Evolutionary conservation across 2,113 vertebrate genomes (phyloP).

Genomic region (Dinomys branickii): DNA sequence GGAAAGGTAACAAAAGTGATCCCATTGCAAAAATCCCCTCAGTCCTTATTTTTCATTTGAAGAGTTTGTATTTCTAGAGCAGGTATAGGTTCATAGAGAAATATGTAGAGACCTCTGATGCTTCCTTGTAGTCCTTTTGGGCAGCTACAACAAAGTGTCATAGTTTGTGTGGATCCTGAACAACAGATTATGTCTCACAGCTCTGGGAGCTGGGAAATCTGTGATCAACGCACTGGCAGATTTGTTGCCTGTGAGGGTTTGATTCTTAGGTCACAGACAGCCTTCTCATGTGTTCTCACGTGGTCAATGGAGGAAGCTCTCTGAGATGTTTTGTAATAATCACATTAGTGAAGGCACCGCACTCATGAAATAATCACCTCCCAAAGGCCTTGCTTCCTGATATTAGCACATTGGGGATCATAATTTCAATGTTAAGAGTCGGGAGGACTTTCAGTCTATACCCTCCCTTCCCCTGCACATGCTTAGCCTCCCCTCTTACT

Average conservation of each 20-base stretch:
- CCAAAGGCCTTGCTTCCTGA: not conserved
- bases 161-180: not conserved
- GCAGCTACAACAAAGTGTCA: not conserved
- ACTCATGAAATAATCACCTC: not conserved
- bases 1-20: not conserved
- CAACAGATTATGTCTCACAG: not conserved
- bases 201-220: not conserved
- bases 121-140: not conserved
- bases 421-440: not conserved
- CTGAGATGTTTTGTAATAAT: not conserved
- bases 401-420: not conserved
- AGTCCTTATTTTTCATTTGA: not conserved
- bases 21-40: not conserved
- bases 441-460: not conserved
- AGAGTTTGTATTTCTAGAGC: not conserved
- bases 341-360: not conserved
- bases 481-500: not conserved
- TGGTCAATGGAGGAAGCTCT: not conserved
- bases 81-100: not conserved
- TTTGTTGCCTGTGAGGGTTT: not conserved
- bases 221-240: not conserved
- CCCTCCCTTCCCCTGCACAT: not conserved
- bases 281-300: not conserved
- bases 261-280: not conserved
- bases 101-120: not conserved